Evolutionary conservation across 2,888 invertebrate genomes (phyloP).

Genomic region (Cephus sareptanus): DNA sequence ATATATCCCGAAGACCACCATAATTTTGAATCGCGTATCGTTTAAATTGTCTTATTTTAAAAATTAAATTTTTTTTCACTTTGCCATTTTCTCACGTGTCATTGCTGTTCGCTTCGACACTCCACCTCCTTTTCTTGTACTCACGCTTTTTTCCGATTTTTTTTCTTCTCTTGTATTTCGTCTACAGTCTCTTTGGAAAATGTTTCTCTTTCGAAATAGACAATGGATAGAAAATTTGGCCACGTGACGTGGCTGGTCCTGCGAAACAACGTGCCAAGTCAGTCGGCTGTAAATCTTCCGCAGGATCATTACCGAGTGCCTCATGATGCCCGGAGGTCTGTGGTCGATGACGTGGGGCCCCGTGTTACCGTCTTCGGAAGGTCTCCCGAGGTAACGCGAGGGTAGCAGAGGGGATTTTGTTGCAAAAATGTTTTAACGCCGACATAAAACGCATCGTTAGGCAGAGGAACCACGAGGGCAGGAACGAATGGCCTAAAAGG

Average conservation of each 20-base stretch:
- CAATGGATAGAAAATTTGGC: slow-evolving; percentile 33
- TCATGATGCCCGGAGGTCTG: not conserved
- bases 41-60: too few relatives aligned
- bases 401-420: not conserved
- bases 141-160: slow-evolving; percentile 4
- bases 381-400: not conserved
- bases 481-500: not conserved
- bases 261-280: not conserved
- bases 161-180: slow-evolving; percentile 8
- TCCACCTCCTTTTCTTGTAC: not conserved
- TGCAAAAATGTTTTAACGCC: slow-evolving; percentile 16
- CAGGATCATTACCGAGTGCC: slow-evolving; percentile 12
- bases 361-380: not conserved
- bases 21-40: slow-evolving; percentile 15
- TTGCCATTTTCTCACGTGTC: not conserved
- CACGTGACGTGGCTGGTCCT: slow-evolving; percentile 30
- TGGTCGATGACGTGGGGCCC: not conserved
- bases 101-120: slow-evolving; percentile 5
- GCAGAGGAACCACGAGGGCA: not conserved
- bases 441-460: slow-evolving; percentile 42
- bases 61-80: too few relatives aligned
- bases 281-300: slow-evolving; percentile 36
- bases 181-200: slow-evolving; percentile 22
- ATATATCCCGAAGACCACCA: too few relatives aligned
- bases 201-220: slow-evolving; percentile 29